Conservation (phyloP, 2,113 vertebrate species). For the Nestor notabilis region DNA sequence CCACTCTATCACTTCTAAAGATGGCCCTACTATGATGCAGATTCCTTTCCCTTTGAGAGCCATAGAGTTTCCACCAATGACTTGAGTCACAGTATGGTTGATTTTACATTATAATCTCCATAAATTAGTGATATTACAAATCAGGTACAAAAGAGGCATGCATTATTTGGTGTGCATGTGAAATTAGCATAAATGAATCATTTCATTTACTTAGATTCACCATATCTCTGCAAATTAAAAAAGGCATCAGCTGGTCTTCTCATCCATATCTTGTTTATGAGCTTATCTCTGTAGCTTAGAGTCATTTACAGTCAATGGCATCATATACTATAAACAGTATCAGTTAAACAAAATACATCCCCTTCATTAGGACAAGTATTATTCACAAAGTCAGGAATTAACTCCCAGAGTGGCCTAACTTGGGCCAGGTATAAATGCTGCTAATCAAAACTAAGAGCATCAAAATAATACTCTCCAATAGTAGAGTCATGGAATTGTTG, state of each 20-base stretch:
- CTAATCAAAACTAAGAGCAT: not conserved
- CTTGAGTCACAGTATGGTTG: not conserved
- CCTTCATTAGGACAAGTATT: not conserved
- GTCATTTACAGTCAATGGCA: not conserved
- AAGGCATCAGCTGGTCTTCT: not conserved
- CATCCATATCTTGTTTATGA: constrained; percentile 8
- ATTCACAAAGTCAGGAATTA: not conserved
- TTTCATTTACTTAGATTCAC: constrained; percentile 26
- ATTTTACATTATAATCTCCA: not conserved
- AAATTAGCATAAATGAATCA: not conserved
- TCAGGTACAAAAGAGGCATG: not conserved
- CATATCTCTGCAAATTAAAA: not conserved
- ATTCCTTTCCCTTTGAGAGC: not conserved
- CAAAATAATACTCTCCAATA: not conserved
- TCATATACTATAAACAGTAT: not conserved
- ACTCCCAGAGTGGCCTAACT: not conserved
- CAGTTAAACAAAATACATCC: not conserved
- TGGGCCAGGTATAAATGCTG: not conserved
- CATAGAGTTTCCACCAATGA: not conserved
- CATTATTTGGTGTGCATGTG: not conserved
- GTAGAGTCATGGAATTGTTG: not conserved
- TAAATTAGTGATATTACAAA: not conserved
- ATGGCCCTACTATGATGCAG: not conserved
- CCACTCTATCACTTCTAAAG: not conserved
- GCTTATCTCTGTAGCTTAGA: not conserved